A percentile compares a stretch with the other conserved stretches of the same genome.
phyloP scores from a whole-genome alignment of 2,797 vertebrate genomes.

The Phylloscopus collybita region DNA sequence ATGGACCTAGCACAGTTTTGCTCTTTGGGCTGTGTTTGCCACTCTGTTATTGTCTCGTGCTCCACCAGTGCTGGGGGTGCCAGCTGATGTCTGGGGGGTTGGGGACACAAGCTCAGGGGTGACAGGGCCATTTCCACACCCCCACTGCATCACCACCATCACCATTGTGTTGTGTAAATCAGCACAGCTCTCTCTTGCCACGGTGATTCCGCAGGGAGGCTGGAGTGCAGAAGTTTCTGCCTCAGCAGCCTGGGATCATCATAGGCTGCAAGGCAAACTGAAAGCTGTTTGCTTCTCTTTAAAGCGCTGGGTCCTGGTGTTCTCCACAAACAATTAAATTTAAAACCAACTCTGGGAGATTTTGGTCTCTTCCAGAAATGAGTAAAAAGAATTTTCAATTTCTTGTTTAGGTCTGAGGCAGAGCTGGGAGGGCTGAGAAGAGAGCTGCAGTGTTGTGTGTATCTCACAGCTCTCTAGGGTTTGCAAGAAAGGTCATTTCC shows the following conservation, averaged over 20 bases:
- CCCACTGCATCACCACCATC: background rate
- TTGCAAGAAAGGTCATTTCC: background rate
- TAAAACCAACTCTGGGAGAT: background rate
- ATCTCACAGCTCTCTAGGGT: background rate
- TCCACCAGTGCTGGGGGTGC: background rate
- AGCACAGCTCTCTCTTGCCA: background rate
- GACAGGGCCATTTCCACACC: background rate
- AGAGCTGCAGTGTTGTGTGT: background rate
- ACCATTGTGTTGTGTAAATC: background rate
- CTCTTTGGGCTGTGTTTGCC: background rate
- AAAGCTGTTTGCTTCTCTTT: background rate
- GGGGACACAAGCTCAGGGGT: background rate
- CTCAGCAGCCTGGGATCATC: background rate
- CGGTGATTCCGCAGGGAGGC: background rate
- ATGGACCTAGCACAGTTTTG: background rate
- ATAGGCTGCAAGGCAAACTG: background rate
- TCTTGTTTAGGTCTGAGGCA: background rate
- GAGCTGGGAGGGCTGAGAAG: background rate
- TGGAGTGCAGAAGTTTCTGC: background rate
- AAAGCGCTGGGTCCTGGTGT: background rate
- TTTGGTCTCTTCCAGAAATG: background rate
- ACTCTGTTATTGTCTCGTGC: background rate
- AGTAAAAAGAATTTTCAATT: background rate
- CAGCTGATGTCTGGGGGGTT: background rate
- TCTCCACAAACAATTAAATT: conserved; percentile 37